Base-by-base conservation (phyloP, 1,140 invertebrate genomes). In the Wiebesia pumilae region DNA sequence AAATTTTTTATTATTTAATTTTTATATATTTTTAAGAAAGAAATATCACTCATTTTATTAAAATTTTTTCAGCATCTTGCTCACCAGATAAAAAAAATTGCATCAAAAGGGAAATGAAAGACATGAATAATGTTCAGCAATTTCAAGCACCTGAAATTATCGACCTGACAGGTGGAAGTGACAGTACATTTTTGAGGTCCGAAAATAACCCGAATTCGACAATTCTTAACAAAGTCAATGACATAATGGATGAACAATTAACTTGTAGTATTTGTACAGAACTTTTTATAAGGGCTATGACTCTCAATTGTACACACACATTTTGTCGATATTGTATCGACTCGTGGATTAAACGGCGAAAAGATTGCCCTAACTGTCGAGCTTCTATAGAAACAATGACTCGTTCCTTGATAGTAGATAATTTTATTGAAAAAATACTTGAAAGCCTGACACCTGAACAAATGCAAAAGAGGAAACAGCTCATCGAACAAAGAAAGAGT, bases 191-290 rank as follows among this genome's bases (percentile, higher is more conserved):
- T 24, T 69, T 86, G 3, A 88, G 85, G 35, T 80, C 84, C 40
- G 47, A 88, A 67, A 73, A 69, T 62, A 54, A 86, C 84, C 84
- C 93, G 9, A 93, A 94, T 82, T 92, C 95, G 58, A 92, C 90
- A 27, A 91, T 95, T 6, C 89, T 96, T 10, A 91, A 93, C 3
- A 94, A 95, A 89, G 95, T 97, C 54, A 94, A 93, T 38, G 92
- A 95, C 83, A 94, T 96, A n/a, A 95, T 97, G 94, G 96, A 97
- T 88, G 95, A 95, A 82, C 97, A 97, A 90, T 91, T 97, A 30
- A 95, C 96, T 83, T 98, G 97, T 90, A 95, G 95, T 82, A 96
- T 98, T 86, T 98, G 97, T 90, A 96, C 95, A 78, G 97, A 97
- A 93, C 92, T 97, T 1, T 97, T 97, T 92, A 94, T 97, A 0